Base-by-base conservation (phyloP, 2,797 vertebrate species). In the Muscicapa comitata region DNA sequence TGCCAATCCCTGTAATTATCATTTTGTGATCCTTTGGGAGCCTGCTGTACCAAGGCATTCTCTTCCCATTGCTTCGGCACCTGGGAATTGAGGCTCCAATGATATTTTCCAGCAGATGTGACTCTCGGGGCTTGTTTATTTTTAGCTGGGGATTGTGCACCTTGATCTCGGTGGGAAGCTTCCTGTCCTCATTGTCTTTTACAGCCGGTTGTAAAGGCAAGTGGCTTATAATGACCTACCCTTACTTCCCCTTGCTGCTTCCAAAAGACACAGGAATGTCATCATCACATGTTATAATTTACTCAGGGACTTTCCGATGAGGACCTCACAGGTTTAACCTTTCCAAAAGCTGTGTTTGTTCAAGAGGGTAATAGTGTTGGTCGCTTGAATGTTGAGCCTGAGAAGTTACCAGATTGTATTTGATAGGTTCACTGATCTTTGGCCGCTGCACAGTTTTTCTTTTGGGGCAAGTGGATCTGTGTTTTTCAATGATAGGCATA, bases 131-230 rank as follows among this genome's bases (percentile, higher is more conserved):
- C 86, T 97, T 97, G 95, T 96, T 96, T 96, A 94, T 96, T 97
- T 96, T 97, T 97, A 97, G 94, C 94, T 87, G 93, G 83, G 88
- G 87, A 78, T 88, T 94, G 95, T 94, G 95, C 96, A 96, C 96
- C 96, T 97, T 97, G 97, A 97, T 98, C 97, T 97, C 96, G 38
- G 96, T 96, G 94, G 97, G 97, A 96, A 97, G 95, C 94, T 98
- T 98, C 97, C 97, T 98, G 97, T 97, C 92, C 94, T 96, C 94
- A 96, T 97, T 97, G 96, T 96, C 94, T 96, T 97, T 96, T 96
- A 97, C 96, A 97, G 96, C 95, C 59, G 84, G 95, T 94, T 95
- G 97, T 96, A 97, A 97, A 97, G 96, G 95, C 96, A 97, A 96
- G 96, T 96, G 96, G 95, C 95, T 97, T 95, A 96, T 96, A 95